A percentile compares a stretch with the other conserved stretches of the same genome.
Conservation (phyloP, 2,113 vertebrate species). For the Mormoops blainvillei region DNA sequence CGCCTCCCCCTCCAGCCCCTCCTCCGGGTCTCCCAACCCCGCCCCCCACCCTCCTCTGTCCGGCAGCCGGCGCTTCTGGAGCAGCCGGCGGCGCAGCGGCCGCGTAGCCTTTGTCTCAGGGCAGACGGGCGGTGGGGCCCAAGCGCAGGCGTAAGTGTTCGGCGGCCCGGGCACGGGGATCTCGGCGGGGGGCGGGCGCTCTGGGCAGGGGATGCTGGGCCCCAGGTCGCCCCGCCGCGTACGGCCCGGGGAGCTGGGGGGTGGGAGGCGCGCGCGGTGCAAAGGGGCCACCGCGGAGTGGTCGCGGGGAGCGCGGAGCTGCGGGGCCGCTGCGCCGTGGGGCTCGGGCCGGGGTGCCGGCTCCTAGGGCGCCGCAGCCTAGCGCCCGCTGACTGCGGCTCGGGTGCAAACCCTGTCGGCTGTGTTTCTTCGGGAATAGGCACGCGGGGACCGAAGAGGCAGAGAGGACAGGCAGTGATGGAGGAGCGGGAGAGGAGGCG, state of each 20-base stretch:
- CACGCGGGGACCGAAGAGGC: constrained; percentile 49
- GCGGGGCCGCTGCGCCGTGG: background rate
- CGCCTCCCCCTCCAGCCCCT: background rate
- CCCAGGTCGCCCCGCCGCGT: fast-evolving
- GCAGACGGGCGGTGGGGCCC: constrained; percentile 1
- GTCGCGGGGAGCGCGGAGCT: background rate
- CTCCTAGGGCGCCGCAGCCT: background rate
- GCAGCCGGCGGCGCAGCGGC: constrained; percentile 17
- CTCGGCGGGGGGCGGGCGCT: background rate
- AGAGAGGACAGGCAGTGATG: constrained; percentile 24
- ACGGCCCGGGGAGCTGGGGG: background rate
- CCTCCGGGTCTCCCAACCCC: background rate
- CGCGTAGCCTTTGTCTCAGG: constrained; percentile 44
- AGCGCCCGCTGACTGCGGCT: background rate
- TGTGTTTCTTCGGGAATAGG: constrained; percentile 57
- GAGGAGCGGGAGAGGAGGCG: constrained; percentile 41
- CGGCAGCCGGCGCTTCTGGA: constrained; percentile 11
- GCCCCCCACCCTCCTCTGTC: background rate
- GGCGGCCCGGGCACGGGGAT: background rate
- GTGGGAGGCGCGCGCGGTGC: background rate
- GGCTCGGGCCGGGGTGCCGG: background rate
- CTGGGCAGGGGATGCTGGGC: background rate
- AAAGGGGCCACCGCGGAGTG: background rate
- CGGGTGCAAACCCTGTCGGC: constrained; percentile 48
- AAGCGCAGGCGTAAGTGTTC: constrained; percentile 56